A percentile compares a stretch with the other conserved stretches of the same genome.
These are phyloP conservation scores for Nipponia nippon DNA, from an alignment of 2,113 vertebrate species.

Conservation along the genomic window DNA sequence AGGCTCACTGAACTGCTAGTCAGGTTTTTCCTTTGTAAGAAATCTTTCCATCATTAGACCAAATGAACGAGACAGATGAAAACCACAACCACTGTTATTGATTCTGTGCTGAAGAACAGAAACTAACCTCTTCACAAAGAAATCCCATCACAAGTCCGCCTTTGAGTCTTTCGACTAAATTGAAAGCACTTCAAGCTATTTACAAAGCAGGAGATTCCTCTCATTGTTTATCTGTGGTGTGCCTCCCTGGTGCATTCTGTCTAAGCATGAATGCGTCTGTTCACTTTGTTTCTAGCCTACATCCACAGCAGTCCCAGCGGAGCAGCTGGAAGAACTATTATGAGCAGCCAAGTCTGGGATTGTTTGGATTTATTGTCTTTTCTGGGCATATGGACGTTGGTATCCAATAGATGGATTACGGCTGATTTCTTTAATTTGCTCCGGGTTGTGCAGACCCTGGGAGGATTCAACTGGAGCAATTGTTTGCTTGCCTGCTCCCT, in stretches of 20 bases:
- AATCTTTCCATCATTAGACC: background rate
- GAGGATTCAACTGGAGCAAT: background rate
- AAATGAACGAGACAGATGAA: background rate
- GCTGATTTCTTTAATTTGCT: background rate
- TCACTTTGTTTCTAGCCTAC: background rate
- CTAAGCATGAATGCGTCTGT: background rate
- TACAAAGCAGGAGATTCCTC: conserved; percentile 34
- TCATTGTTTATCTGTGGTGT: conserved; percentile 12
- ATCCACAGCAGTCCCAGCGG: background rate
- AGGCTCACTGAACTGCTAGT: background rate
- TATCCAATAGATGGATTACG: background rate
- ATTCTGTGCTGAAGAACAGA: background rate
- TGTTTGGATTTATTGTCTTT: conserved; percentile 16
- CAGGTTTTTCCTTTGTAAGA: background rate
- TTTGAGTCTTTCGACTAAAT: background rate
- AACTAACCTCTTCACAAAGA: background rate
- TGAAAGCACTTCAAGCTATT: conserved; percentile 18
- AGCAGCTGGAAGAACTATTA: background rate
- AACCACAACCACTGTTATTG: background rate
- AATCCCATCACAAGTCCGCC: background rate
- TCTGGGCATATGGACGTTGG: background rate
- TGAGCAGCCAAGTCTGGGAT: background rate
- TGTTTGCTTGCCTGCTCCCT: background rate
- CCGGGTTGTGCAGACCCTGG: background rate
- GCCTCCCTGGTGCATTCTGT: background rate